Base-by-base conservation (phyloP, 2,113 vertebrate genomes). In the Sterna hirundo region DNA sequence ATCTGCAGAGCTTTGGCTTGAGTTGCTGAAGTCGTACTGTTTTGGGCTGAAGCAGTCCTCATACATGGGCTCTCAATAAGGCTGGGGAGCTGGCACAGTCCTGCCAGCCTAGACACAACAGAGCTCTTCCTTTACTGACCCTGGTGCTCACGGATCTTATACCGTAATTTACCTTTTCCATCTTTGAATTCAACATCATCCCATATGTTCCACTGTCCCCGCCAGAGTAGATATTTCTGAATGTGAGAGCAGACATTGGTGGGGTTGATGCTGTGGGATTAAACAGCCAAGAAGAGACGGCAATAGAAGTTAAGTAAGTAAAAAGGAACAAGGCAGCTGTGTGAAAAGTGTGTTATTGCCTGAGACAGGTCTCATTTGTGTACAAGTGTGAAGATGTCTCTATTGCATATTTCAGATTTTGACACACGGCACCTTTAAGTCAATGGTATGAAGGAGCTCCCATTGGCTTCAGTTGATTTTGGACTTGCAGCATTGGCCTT, bases 151-250 rank as follows among this genome's bases (percentile, higher is more conserved):
- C 0, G 4, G 57, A 10, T 36, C 57, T 80, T 49, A 30, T 1
- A 62, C 30, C 32, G 66, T 11, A 18, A 38, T 58, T 88, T 66
- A 8, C 19, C 29, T 82, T 71, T 32, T 81, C 36, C 0, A 0
- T 80, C 23, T 78, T 58, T 77, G 72, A 91, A 29, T 62, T 81
- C 4, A 6, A 1, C 8, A 6, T 38, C 0, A 0, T 42, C 51
- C 62, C 14, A 18, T 15, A 6, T 25, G 9, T 71, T 78, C 25
- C 34, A 47, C n/a, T 64, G 21, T 29, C 52, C 13, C 44, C 80
- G 62, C 22, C 2, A 2, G 26, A 9, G 32, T 12, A 9, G 20
- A 30, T 30, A 26, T 42, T 81, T 75, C 80, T 72, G 42, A 46
- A 55, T 34, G 49, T 36, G 30, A 83, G 42, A 46, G 42, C 42